Evolutionary conservation across 2,888 invertebrate species (phyloP).

Genomic region (Laspeyria flexula): DNA sequence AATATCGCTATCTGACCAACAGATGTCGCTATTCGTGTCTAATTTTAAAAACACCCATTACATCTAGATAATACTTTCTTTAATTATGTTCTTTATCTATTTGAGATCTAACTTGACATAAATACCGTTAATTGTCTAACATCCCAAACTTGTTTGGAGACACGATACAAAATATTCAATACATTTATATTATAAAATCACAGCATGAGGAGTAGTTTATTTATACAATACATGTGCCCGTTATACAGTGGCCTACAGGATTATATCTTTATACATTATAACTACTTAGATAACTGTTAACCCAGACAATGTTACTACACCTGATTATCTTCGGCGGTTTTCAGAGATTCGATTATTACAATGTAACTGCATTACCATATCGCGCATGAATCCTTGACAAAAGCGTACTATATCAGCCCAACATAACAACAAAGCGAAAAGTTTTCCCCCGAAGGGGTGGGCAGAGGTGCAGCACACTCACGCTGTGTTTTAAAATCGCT

Average conservation of each 20-base stretch:
- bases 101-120: constrained; percentile 33
- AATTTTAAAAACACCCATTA: neutral
- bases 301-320: neutral
- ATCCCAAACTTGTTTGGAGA: constrained; percentile 14
- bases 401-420: no score
- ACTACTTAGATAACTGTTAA: neutral
- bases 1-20: constrained; percentile 11
- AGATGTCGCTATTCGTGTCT: constrained; percentile 23
- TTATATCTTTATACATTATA: constrained; percentile 11
- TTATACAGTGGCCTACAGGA: constrained; percentile 22
- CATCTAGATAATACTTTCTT: constrained; percentile 16
- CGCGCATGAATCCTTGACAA: no score
- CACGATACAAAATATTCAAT: constrained; percentile 47
- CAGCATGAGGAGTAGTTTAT: constrained; percentile 46
- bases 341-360: no score
- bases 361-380: no score
- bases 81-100: constrained; percentile 23
- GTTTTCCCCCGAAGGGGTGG: no score
- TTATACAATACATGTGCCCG: constrained; percentile 20
- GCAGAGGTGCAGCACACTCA: no score
- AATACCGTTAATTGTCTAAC: constrained; percentile 9
- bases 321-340: no score
- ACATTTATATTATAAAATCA: constrained; percentile 48
- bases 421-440: no score
- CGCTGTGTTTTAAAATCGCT: no score